Conservation (phyloP, 2,113 vertebrate genomes). For the Eurypyga helias region DNA sequence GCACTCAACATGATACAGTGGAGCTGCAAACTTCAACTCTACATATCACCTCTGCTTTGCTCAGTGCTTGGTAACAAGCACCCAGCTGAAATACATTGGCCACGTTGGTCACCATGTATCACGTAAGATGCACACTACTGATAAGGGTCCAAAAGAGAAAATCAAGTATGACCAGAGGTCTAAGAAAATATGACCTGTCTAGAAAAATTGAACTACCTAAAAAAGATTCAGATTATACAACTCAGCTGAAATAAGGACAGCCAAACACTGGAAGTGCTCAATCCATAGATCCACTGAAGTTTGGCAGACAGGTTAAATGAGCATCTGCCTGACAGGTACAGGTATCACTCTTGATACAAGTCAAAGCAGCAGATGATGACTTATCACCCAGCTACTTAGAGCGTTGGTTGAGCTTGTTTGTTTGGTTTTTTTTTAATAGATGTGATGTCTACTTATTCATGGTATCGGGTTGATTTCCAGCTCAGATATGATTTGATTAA, state of each 20-base stretch:
- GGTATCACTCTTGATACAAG: not conserved
- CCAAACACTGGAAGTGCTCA: not conserved
- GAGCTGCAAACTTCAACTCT: not conserved
- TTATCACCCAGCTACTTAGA: not conserved
- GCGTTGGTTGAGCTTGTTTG: not conserved
- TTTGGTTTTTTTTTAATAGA: not conserved
- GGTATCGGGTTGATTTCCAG: not conserved
- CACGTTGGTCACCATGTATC: accelerated
- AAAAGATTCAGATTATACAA: not conserved
- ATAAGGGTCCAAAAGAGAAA: not conserved
- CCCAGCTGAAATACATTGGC: not conserved
- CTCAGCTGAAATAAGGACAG: not conserved
- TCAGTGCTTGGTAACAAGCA: not conserved
- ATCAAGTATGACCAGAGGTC: not conserved
- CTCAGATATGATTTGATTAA: not conserved
- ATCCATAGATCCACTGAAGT: not conserved
- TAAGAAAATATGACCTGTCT: not conserved
- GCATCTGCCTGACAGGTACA: not conserved
- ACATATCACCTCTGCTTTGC: not conserved
- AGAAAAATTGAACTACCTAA: not conserved
- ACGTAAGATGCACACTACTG: not conserved
- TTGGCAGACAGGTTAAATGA: not conserved
- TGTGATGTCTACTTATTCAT: not conserved
- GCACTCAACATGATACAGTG: not conserved
- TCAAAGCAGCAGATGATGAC: not conserved